Evolutionary conservation across 2,113 vertebrate species (phyloP), one percentile per base, ranked within the genome.

Genomic region (Hydropotes inermis): DNA sequence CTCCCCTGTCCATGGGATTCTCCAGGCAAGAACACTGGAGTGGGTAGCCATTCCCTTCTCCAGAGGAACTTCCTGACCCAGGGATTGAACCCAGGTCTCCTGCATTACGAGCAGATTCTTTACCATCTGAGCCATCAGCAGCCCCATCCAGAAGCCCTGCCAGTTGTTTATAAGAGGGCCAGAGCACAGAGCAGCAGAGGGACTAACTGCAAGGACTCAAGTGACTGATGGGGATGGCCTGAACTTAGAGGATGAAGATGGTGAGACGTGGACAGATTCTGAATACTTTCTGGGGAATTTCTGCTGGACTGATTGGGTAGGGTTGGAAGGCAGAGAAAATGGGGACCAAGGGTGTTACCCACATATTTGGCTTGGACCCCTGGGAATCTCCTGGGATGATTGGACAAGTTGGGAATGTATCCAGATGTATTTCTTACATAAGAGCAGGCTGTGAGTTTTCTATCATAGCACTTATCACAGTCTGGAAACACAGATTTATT

Each of bases 321-420:
- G 45, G 15, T 1, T 10, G 28, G 57, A 43, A 58, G 25, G 11
- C 28, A 76, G 76, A 50, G 45, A 6, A 28, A 87, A 39, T 0
- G 9, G 17, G 3, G 36, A 11, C 8, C 0, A 16, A 54, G 3
- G 45, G 13, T 28, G 47, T 16, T 27, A 16, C 2, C 3, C 36
- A 8, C 5, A 27, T 17, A 52, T 6, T 21, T 33, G 28, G 23
- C 27, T 60, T 88, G 58, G 33, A n/a, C 10, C 60, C 16, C 6
- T 57, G 28, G 52, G 23, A 21, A 52, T n/a, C 11, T 10, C 28
- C 83, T 33, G 47, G 33, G 55, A 50, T 28, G 28, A 70, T 3
- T 21, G 61, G 19, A 47, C 13, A 21, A 15, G n/a, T 33, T 88
- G 54, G 64, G n/a, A 25, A 17, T 4, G 15, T 33, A 79, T 3